Conservation (phyloP, 2,888 invertebrate species). For the Macrophya annulata region DNA sequence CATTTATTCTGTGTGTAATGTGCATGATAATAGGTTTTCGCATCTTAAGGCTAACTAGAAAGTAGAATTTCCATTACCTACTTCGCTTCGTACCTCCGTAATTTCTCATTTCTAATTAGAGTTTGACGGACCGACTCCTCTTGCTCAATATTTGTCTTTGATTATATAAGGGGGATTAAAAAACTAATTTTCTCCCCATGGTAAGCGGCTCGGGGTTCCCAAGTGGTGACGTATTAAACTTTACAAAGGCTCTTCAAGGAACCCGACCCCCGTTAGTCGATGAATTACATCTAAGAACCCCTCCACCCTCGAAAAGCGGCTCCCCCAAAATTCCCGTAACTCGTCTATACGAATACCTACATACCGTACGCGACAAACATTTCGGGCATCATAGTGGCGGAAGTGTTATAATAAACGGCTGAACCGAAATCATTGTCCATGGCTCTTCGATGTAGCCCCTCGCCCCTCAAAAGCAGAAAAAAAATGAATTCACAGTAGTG, state of each 20-base stretch:
- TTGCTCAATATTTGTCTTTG: slow-evolving; percentile 49
- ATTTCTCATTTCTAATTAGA: slow-evolving; percentile 37
- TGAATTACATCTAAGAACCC: slow-evolving; percentile 42
- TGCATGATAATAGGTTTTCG: neutral
- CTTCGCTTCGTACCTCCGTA: neutral
- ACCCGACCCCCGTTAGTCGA: slow-evolving; percentile 24
- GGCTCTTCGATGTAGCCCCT: neutral
- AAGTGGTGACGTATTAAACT: slow-evolving; percentile 43
- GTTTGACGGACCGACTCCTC: slow-evolving; percentile 25
- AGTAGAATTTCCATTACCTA: slow-evolving; percentile 22
- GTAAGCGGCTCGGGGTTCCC: slow-evolving; percentile 19
- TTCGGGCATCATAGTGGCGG: neutral
- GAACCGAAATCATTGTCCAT: neutral
- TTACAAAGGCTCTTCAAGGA: slow-evolving; percentile 21
- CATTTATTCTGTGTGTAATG: neutral
- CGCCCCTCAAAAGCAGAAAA: neutral
- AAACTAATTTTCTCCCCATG: slow-evolving; percentile 50
- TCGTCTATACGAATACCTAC: neutral
- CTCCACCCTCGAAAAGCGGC: neutral
- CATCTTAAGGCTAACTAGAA: slow-evolving; percentile 1
- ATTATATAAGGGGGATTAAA: slow-evolving; percentile 37
- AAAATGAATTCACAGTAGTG: neutral
- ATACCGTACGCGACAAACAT: neutral
- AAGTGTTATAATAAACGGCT: neutral
- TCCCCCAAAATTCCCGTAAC: slow-evolving; percentile 22